Evolutionary conservation across 2,888 invertebrate genomes (phyloP).

Genomic region (Eupithecia vulgata): DNA sequence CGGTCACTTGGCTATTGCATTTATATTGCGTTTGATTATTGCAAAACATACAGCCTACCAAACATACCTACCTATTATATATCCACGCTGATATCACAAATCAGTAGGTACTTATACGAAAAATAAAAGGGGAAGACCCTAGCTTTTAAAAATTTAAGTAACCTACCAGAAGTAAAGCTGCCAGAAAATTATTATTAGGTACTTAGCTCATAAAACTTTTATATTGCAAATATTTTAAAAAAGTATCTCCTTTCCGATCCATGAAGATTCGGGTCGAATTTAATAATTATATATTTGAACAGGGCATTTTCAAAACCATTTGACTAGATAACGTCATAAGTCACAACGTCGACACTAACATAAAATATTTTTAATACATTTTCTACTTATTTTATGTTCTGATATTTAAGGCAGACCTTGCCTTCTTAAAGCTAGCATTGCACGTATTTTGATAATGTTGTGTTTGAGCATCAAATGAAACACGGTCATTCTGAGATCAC

Average conservation of each 20-base stretch:
- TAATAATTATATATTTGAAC: neutral
- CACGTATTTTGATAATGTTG: slow-evolving; percentile 29
- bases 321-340: neutral
- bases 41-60: neutral
- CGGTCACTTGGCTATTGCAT: neutral
- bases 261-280: neutral
- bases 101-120: no score
- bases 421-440: slow-evolving; percentile 34
- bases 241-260: neutral
- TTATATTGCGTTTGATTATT: neutral
- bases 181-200: neutral
- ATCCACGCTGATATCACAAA: no score
- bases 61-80: no score
- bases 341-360: neutral
- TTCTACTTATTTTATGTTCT: neutral
- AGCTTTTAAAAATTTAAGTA: neutral
- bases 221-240: neutral
- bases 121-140: neutral
- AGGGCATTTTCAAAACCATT: neutral
- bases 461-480: slow-evolving; percentile 39
- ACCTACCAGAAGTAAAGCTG: neutral
- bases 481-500: slow-evolving; percentile 38
- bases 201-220: neutral
- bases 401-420: slow-evolving; percentile 10
- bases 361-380: neutral